Base-by-base conservation (phyloP, 1,140 invertebrate species). In the Cephus cinctus region DNA sequence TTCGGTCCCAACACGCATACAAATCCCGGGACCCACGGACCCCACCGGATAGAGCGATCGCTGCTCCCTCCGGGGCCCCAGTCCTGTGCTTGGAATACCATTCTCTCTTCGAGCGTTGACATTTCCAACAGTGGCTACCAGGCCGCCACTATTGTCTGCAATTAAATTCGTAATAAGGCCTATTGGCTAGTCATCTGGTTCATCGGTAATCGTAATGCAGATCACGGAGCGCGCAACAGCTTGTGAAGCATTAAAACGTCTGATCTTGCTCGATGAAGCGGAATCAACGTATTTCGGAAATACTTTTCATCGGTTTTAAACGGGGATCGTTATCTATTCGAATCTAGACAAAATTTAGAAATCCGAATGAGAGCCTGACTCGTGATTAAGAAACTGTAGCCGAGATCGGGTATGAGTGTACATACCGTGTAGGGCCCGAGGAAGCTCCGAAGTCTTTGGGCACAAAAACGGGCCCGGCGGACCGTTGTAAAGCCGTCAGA, bases 401-500 rank as follows among this genome's bases (percentile, higher is more conserved):
- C n/a, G 18, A 20, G 39, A 15, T 11, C 39, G 39, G 18, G 39
- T 15, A 4, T n/a, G 20, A 22, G 39, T 15, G 39, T 14, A 41
- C 15, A 23, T 36, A 19, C 25, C 25, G 25, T 27, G 25, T 27
- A 27, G n/a, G 25, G 25, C 6, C 25, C 6, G 25, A 27, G 25
- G 25, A n/a, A n/a, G 25, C 25, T n/a, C 25, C 25, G 25, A 27
- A 27, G 25, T 27, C 25, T 27, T 27, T n/a, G 25, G 20, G 34
- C 47, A 51, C 61, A 63, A 63, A 63, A 63, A 63, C 60, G 60
- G 54, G 52, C 60, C 57, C 52, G 39, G 50, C 57, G 61, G 51
- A 63, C 57, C 55, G 50, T 50, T 63, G 60, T 63, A 60, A 63
- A 63, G 61, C 54, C 49, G 60, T 63, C 44, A 46, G 21, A 51